Base-by-base conservation (phyloP, 2,888 invertebrate genomes). In the Mylabris sibirica region DNA sequence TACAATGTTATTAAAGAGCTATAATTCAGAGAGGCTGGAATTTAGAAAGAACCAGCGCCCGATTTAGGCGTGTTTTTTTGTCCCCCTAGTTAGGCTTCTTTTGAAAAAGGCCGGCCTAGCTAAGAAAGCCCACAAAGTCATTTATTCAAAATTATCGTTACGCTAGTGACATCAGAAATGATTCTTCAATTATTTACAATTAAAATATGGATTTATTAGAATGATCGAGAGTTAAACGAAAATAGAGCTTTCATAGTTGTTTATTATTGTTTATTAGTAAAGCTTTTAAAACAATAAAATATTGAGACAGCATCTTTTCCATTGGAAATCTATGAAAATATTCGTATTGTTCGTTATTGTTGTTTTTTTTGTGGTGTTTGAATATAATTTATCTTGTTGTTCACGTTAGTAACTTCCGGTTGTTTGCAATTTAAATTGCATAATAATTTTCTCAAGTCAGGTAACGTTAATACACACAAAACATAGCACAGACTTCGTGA, bases 351-450 rank as follows among this genome's bases (percentile, higher is more conserved):
- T 41, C 1, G 2, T n/a, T 41, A 41, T 3, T 14, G 2, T n/a
- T 41, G 14, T 41, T n/a, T 41, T 14, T 41, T 41, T 41, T 2
- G 11, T 38, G 12, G 4, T 30, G 30, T 30, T 30, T 30, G 5
- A 30, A 30, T 30, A 38, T 44, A 2, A 44, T 44, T 44, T 44
- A 44, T 44, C 44, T 44, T 49, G 20, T 49, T 49, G 49, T 49
- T 49, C 11, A 20, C 49, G 9, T 49, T 49, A 49, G 17, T 20
- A 11, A 49, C 12, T 49, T 49, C 49, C 49, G 49, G 49, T 20
- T 49, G 49, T 49, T 49, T 49, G 49, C 49, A 49, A 49, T 49
- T 49, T 49, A 49, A 30, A 49, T 20, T 49, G 49, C 49, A 49
- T 49, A 49, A 49, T 17, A 49, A 49, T 49, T 20, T 49, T 49